Evolutionary conservation across 2,113 vertebrate species (phyloP).

Genomic region (Rousettus leschenaultii): DNA sequence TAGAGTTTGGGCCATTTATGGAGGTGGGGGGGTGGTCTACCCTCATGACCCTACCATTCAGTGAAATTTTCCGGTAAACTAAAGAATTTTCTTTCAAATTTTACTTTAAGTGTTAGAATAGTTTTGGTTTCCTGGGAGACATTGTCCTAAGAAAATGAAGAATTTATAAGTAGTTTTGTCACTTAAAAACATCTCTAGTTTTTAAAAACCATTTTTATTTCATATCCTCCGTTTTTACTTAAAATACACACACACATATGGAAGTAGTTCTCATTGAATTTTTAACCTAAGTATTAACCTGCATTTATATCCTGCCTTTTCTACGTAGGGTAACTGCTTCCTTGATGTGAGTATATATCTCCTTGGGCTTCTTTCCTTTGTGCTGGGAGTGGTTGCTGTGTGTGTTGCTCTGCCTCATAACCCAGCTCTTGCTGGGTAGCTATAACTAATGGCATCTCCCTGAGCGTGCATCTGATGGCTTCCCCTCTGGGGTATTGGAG

Average conservation of each 20-base stretch:
- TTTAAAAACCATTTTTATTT: neutral
- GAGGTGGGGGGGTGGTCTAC: neutral
- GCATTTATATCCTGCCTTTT: slow-evolving; percentile 25
- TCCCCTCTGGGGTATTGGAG: neutral
- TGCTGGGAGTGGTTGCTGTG: neutral
- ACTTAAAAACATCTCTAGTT: neutral
- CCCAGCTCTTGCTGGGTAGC: neutral
- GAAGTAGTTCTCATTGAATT: neutral
- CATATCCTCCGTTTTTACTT: neutral
- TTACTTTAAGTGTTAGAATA: neutral
- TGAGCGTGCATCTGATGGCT: neutral
- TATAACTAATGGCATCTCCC: slow-evolving; percentile 17
- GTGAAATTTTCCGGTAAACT: neutral
- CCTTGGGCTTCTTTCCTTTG: neutral
- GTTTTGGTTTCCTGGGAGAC: neutral
- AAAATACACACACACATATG: neutral
- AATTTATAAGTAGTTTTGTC: neutral
- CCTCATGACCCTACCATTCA: neutral
- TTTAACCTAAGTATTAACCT: slow-evolving; percentile 37
- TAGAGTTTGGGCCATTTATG: neutral
- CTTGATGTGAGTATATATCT: slow-evolving; percentile 72
- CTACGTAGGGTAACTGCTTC: slow-evolving; percentile 57
- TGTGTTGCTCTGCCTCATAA: neutral
- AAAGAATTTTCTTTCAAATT: neutral
- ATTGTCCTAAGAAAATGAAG: neutral